Conservation (phyloP, 23 tunicate genomes). For the Oikopleura albicans region DNA sequence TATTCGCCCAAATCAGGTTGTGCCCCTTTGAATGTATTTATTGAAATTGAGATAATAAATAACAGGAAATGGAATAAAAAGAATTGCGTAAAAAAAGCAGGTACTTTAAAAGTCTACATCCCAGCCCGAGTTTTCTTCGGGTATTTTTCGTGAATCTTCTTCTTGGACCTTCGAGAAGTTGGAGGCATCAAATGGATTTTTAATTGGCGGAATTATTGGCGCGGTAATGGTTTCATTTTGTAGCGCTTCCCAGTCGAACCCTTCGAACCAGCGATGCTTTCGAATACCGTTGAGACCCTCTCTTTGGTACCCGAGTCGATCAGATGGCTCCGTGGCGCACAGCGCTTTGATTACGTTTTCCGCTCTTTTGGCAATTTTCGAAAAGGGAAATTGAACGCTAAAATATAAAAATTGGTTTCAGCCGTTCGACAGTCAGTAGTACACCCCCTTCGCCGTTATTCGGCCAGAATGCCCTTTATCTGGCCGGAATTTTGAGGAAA, state of each 20-base stretch:
- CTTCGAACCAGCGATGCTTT: not conserved
- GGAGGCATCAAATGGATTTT: not conserved
- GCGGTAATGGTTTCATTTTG: slow-evolving; percentile 6
- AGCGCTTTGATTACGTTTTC: not conserved
- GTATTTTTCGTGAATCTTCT: not conserved
- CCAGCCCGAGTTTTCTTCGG: not conserved
- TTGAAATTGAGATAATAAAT: not conserved
- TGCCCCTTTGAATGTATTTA: too few relatives aligned
- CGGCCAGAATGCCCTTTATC: too few relatives aligned
- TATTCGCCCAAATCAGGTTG: too few relatives aligned
- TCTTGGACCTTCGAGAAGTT: not conserved
- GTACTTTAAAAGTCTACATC: not conserved
- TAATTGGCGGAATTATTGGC: not conserved
- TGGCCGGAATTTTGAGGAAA: too few relatives aligned
- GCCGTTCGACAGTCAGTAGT: too few relatives aligned
- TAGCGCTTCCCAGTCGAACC: slow-evolving; percentile 9
- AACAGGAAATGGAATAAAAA: too few relatives aligned
- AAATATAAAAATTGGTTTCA: too few relatives aligned
- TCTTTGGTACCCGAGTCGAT: slow-evolving; percentile 2
- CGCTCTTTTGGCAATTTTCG: not conserved
- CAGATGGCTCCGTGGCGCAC: not conserved
- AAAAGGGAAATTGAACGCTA: not conserved
- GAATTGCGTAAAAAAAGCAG: not conserved
- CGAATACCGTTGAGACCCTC: not conserved
- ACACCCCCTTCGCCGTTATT: too few relatives aligned